Conservation (phyloP, 2,113 vertebrate species). For the Thunnus maccoyii region DNA sequence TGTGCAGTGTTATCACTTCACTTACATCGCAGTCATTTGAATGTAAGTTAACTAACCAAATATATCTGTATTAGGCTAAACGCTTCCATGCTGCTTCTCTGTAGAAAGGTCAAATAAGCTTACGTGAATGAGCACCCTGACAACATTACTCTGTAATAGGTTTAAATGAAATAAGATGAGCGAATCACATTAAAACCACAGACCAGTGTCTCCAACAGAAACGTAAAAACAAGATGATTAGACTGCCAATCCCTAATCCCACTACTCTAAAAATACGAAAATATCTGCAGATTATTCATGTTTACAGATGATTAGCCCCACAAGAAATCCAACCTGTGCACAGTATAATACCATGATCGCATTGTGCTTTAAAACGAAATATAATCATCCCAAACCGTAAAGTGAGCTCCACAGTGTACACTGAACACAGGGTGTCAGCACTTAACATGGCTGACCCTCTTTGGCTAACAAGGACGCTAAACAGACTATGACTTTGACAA, state of each 20-base stretch:
- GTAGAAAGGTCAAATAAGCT: constrained; percentile 41
- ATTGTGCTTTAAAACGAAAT: not conserved
- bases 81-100: constrained; percentile 43
- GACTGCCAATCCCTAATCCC: not conserved
- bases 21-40: constrained; percentile 50
- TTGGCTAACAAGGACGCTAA: constrained; percentile 28
- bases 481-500: constrained; percentile 32
- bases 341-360: not conserved
- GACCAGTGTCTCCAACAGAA: constrained; percentile 37
- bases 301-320: not conserved
- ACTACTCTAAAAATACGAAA: not conserved
- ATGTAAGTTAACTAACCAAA: constrained; percentile 55
- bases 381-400: not conserved
- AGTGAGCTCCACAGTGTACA: not conserved
- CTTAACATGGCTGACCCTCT: constrained; percentile 16
- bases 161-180: constrained; percentile 59
- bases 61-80: constrained; percentile 65
- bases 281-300: not conserved
- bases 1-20: not conserved
- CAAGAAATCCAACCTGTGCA: not conserved
- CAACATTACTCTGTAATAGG: constrained; percentile 32
- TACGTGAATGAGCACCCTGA: constrained; percentile 33
- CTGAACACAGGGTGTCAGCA: not conserved
- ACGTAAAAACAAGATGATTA: constrained; percentile 27
- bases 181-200: constrained; percentile 47